A percentile compares a stretch with the other conserved stretches of the same genome.
These are phyloP conservation scores for Laothoe populi DNA, from an alignment of 2,888 invertebrate species.

Conservation along the genomic window DNA sequence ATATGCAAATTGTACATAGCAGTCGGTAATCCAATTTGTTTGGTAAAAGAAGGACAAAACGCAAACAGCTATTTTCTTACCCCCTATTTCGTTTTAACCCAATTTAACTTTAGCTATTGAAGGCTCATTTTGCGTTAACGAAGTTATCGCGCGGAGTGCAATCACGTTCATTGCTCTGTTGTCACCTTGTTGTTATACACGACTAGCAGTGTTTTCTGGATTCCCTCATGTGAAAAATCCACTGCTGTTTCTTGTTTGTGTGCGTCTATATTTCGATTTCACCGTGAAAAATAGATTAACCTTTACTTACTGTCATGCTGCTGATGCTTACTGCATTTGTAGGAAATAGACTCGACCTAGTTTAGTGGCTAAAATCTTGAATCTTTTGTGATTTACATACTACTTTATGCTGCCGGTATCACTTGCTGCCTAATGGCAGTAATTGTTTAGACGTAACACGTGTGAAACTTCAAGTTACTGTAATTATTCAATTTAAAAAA, in stretches of 20 bases:
- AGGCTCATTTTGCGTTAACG: slow-evolving; percentile 73
- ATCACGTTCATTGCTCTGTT: slow-evolving; percentile 49
- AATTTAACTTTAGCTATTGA: slow-evolving; percentile 79
- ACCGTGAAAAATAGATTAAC: not conserved
- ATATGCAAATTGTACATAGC: slow-evolving; percentile 42
- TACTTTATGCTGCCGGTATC: too few relatives aligned
- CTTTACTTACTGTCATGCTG: not conserved
- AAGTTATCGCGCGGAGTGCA: slow-evolving; percentile 59
- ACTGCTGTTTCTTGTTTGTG: not conserved
- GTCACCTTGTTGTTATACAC: slow-evolving; percentile 5
- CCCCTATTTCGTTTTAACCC: slow-evolving; percentile 71
- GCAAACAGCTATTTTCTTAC: slow-evolving; percentile 61
- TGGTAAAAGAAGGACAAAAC: slow-evolving; percentile 46
- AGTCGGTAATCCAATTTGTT: slow-evolving; percentile 47
- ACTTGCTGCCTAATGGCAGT: too few relatives aligned
- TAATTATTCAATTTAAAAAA: too few relatives aligned
- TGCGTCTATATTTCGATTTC: not conserved
- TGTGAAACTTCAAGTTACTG: too few relatives aligned
- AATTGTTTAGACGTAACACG: too few relatives aligned
- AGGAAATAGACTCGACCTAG: too few relatives aligned
- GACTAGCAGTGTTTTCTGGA: not conserved
- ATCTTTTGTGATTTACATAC: too few relatives aligned
- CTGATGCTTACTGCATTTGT: too few relatives aligned
- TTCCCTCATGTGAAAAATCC: not conserved
- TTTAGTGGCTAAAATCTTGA: too few relatives aligned